These are phyloP conservation scores for Phymatocera aterrima DNA, from an alignment of 2,888 invertebrate species.

Conservation along the genomic window DNA sequence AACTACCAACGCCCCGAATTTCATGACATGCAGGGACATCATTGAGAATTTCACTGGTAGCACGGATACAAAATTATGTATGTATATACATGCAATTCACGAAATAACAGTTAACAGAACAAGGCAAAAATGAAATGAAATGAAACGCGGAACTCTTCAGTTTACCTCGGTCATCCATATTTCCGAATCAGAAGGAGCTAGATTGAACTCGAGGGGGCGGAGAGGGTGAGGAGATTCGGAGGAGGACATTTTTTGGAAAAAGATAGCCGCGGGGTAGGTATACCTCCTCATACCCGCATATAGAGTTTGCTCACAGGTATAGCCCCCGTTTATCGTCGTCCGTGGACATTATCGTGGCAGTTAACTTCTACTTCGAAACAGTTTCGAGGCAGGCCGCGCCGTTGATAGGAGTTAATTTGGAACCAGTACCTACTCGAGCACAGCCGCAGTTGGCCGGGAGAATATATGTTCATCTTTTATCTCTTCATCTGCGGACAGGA, in stretches of 20 bases:
- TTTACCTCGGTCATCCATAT: no score
- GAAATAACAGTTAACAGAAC: neutral
- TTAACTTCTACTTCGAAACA: slow-evolving; percentile 36
- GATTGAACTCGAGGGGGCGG: neutral
- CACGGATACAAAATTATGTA: slow-evolving; percentile 1
- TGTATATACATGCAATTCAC: neutral
- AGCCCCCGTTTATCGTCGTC: slow-evolving; percentile 21
- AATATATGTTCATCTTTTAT: slow-evolving; percentile 6
- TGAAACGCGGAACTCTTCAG: no score
- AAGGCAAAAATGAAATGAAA: neutral
- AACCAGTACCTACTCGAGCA: no score
- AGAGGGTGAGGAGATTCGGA: neutral
- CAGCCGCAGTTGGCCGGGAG: neutral
- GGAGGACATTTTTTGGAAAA: neutral
- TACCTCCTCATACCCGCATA: no score
- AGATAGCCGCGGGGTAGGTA: neutral
- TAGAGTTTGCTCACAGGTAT: neutral
- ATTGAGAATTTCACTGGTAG: neutral
- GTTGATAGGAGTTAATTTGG: slow-evolving; percentile 36
- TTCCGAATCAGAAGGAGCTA: neutral
- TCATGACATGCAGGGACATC: neutral
- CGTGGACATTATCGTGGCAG: slow-evolving; percentile 20
- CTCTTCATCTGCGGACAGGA: slow-evolving; percentile 5
- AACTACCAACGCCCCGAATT: slow-evolving; percentile 19
- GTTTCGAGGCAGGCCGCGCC: slow-evolving; percentile 20